Conservation (phyloP, 2,888 invertebrate genomes). For the Mycalesis mineus region DNA sequence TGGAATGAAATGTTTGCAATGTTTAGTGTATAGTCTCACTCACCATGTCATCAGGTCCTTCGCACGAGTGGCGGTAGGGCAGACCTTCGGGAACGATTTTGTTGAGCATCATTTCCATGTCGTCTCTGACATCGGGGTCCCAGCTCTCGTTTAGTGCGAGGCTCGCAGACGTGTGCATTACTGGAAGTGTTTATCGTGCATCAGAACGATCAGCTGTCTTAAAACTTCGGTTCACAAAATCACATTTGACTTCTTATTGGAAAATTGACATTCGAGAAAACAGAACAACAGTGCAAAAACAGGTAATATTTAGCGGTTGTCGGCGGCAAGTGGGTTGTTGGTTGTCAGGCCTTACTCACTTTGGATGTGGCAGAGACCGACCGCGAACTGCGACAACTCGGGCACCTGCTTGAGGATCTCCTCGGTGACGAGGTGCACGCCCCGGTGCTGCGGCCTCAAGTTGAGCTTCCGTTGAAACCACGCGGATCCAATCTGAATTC, state of each 20-base stretch:
- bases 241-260: not conserved
- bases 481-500: conserved; percentile 96
- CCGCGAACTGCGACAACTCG: conserved; percentile 94
- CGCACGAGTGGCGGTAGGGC: conserved; percentile 97
- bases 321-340: conserved; percentile 56
- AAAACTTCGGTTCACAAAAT: not conserved
- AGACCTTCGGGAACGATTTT: conserved; percentile 98
- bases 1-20: not conserved
- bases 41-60: conserved; percentile 99
- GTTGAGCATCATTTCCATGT: conserved; percentile 99
- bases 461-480: conserved; percentile 99
- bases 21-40: conserved; percentile 39
- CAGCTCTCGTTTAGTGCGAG: conserved; percentile 98
- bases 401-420: conserved; percentile 96
- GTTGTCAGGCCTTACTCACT: conserved; percentile 82
- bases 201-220: conserved; percentile 46
- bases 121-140: conserved; percentile 98
- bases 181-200: conserved; percentile 76
- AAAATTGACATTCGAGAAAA: conserved; percentile 27
- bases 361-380: conserved; percentile 97
- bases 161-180: conserved; percentile 98
- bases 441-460: conserved; percentile 96
- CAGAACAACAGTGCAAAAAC: not conserved
- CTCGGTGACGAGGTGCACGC: conserved; percentile 97
- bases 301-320: conserved; percentile 53